A percentile compares a stretch with the other conserved stretches of the same genome.
Conservation (phyloP, 1,140 invertebrate species). For the Cephus cinctus region DNA sequence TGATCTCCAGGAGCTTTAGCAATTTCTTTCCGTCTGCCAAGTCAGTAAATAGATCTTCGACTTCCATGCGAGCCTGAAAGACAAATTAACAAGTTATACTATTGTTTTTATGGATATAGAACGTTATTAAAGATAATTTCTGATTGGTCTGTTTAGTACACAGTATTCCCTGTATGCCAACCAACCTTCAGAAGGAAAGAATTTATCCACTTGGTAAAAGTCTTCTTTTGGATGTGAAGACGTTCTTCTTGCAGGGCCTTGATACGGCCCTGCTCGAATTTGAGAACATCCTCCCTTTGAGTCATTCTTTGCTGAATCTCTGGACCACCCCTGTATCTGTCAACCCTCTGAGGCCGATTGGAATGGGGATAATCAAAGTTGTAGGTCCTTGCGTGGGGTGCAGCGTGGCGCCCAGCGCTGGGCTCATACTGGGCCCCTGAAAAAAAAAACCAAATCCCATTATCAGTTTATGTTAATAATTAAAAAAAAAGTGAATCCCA, state of each 20-base stretch:
- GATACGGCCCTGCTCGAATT: constrained; percentile 96
- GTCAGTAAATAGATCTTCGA: constrained; percentile 96
- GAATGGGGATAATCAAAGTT: constrained; percentile 19
- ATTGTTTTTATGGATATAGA: too few relatives aligned
- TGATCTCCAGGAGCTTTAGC: constrained; percentile 97
- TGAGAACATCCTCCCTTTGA: constrained; percentile 85
- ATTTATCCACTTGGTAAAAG: constrained; percentile 99
- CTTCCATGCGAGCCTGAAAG: constrained; percentile 85
- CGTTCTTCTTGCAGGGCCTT: constrained; percentile 95
- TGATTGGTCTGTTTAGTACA: too few relatives aligned
- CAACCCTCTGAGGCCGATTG: constrained; percentile 24
- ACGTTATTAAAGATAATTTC: too few relatives aligned
- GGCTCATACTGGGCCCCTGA: constrained; percentile 72
- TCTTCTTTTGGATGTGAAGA: constrained; percentile 98
- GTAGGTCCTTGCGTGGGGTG: constrained; percentile 36
- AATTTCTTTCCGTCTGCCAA: constrained; percentile 93
- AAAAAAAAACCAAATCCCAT: constrained; percentile 16
- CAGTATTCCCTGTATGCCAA: too few relatives aligned
- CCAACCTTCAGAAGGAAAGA: constrained; percentile 93
- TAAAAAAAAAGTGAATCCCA: not conserved
- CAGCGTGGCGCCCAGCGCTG: constrained; percentile 60
- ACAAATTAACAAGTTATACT: not conserved
- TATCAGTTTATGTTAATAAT: too few relatives aligned
- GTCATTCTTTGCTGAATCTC: constrained; percentile 71
- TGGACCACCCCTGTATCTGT: constrained; percentile 34